These are phyloP conservation scores for Heloderma charlesbogerti DNA, from an alignment of 2,113 vertebrate genomes.

Conservation along the genomic window DNA sequence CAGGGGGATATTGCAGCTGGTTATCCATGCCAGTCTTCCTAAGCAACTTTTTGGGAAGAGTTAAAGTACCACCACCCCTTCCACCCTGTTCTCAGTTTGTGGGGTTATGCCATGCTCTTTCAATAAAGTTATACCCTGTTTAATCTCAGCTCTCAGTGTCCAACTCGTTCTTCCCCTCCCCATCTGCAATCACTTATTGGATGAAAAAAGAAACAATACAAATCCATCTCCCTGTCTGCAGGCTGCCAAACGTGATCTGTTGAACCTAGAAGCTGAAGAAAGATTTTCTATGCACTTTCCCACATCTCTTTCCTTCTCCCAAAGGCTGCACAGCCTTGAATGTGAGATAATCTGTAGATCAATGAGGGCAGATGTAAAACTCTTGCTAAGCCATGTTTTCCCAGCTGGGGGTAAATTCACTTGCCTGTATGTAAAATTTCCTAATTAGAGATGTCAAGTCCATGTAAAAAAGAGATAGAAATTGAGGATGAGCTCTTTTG, in stretches of 20 bases:
- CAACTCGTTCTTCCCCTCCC: background rate
- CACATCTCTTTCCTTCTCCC: constrained; percentile 81
- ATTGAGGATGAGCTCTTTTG: constrained; percentile 64
- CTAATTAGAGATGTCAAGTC: constrained; percentile 84
- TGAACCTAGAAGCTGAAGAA: constrained; percentile 77
- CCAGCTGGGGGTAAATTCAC: constrained; percentile 92
- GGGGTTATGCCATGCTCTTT: background rate
- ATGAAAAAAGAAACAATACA: constrained; percentile 57
- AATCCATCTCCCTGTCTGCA: constrained; percentile 63
- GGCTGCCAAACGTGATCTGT: constrained; percentile 71
- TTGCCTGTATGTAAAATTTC: constrained; percentile 86
- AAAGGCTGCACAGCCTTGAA: constrained; percentile 84
- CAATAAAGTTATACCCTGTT: background rate
- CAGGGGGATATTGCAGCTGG: background rate
- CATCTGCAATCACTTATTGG: background rate
- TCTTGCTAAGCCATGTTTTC: constrained; percentile 90
- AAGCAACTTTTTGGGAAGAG: background rate
- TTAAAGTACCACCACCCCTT: too few species aligned
- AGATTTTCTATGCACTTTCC: constrained; percentile 82
- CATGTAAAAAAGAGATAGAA: constrained; percentile 75
- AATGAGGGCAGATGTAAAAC: constrained; percentile 92
- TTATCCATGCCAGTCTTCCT: background rate
- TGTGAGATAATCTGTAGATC: constrained; percentile 93
- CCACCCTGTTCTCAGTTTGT: background rate
- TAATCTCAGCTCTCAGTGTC: background rate